Evolutionary conservation across 1,140 invertebrate species (phyloP), one percentile per base, ranked within the genome.

Genomic region (Campoletis sonorensis): DNA sequence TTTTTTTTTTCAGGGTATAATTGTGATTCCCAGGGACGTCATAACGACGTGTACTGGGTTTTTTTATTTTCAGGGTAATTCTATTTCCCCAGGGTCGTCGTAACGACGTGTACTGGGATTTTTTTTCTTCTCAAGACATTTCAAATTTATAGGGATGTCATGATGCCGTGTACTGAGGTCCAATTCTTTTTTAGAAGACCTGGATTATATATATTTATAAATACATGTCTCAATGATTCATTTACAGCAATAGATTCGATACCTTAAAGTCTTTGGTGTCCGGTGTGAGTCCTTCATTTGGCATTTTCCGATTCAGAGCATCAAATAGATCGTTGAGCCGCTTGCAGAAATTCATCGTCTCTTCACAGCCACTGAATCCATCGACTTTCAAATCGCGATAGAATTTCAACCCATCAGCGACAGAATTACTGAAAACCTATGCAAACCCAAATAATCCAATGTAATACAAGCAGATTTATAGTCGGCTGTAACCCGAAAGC

Each of bases 271-370:
- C 58, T 27, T 67, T 4, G 58, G 37, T 30, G 16, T 79, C 26
- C 13, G 78, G 78, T 11, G 37, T 68, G 4, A 71, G 40, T 26
- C 78, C 78, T 79, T 67, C 58, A 79, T 49, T 49, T 4, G 68
- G 68, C 11, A 21, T 16, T 68, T 79, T 68, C 10, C 78, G 8
- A 30, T 79, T 51, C 37, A 79, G 21, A n/a, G 78, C 78, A 40
- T 79, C 64, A 51, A 79, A 79, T 21, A 71, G 30, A 26, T 79
- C 67, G 40, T 71, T 79, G 4, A 71, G n/a, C 16, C 64, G 49
- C 49, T 68, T 51, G n/a, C 78, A 79, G n/a, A 49, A 79, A 5
- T 64, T 21, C 2, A 51, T 58, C 21, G 78, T 79, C 3, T 70
- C 51, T 26, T 79, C n/a, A 13, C 67, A 70, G 26, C 45, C 61